Conservation (phyloP, 2,113 vertebrate species). For the Azemiops feae region DNA sequence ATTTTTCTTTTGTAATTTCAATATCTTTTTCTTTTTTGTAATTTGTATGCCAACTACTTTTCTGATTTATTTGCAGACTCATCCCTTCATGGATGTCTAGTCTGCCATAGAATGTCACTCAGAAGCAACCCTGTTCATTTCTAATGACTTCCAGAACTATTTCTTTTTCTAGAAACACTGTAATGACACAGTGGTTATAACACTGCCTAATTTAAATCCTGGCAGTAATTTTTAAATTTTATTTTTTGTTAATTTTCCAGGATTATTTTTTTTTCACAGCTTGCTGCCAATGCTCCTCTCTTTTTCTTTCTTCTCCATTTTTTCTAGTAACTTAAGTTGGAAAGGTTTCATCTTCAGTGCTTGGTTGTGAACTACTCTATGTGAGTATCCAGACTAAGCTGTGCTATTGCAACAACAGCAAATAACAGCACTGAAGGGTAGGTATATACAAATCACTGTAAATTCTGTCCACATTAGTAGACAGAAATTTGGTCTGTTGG, state of each 20-base stretch:
- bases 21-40: background rate
- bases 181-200: background rate
- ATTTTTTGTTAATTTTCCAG: background rate
- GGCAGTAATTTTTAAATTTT: background rate
- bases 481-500: background rate
- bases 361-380: background rate
- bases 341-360: background rate
- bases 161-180: background rate
- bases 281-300: background rate
- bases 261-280: background rate
- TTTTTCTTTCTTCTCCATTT: background rate
- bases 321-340: background rate
- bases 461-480: background rate
- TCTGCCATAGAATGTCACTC: background rate
- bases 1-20: background rate
- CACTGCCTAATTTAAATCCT: background rate
- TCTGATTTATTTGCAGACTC: background rate
- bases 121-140: background rate
- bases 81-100: background rate
- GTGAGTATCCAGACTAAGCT: background rate
- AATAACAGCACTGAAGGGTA: background rate
- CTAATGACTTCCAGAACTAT: background rate
- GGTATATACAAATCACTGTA: background rate
- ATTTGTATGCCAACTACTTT: background rate
- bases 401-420: background rate